These are phyloP conservation scores for Carettochelys insculpta DNA, from an alignment of 2,113 vertebrate genomes.

Conservation along the genomic window DNA sequence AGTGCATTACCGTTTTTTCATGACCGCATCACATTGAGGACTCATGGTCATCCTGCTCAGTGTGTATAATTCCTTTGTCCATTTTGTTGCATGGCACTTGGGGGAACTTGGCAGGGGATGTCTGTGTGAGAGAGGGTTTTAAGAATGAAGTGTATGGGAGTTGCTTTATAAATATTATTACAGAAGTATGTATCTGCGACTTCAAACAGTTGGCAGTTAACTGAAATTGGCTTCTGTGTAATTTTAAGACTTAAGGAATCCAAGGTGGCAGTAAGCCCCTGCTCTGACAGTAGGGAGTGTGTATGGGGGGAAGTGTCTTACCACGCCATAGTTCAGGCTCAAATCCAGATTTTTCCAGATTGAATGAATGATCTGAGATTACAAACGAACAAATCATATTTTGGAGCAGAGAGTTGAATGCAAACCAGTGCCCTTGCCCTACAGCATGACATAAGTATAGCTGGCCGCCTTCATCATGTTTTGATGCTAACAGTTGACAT, in stretches of 20 bases:
- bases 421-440: neutral
- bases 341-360: neutral
- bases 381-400: neutral
- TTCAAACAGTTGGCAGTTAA: neutral
- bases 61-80: neutral
- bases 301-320: neutral
- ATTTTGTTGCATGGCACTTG: neutral
- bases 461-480: neutral
- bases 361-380: neutral
- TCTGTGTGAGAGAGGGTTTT: neutral
- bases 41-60: neutral
- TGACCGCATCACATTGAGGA: too few relatives aligned
- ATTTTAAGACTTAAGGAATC: neutral
- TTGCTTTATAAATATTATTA: constrained; percentile 44
- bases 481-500: too few relatives aligned
- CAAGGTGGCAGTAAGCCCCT: neutral
- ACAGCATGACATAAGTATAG: neutral
- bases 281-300: neutral
- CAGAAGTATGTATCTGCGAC: constrained; percentile 19
- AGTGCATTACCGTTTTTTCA: too few relatives aligned
- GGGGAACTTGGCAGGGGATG: constrained; percentile 14
- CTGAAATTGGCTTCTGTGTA: neutral
- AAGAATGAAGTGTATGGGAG: neutral
- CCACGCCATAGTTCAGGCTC: neutral
- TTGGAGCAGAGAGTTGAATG: neutral